These are phyloP conservation scores for Loripinus fragilis DNA, from an alignment of 2,888 invertebrate genomes.

Conservation along the genomic window DNA sequence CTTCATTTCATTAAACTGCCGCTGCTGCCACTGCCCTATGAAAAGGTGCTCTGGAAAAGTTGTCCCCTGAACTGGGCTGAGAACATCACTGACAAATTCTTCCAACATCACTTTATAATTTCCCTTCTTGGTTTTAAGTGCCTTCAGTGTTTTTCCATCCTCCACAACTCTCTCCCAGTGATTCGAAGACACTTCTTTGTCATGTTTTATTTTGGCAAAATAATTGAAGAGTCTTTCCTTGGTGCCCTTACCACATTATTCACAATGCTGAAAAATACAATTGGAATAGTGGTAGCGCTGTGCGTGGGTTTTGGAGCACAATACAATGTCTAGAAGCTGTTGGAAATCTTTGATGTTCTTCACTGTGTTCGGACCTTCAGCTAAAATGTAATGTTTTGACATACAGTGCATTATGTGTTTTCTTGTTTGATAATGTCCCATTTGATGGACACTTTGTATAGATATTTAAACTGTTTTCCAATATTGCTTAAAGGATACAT, in stretches of 20 bases:
- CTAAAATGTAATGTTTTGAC: too few species aligned
- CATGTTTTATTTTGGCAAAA: not conserved
- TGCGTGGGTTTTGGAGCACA: too few species aligned
- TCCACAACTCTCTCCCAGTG: constrained; percentile 50
- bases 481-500: too few species aligned
- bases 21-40: constrained; percentile 51
- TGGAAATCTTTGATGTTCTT: too few species aligned
- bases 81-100: constrained; percentile 44
- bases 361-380: too few species aligned
- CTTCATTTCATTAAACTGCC: constrained; percentile 45
- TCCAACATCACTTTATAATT: constrained; percentile 38
- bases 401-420: too few species aligned
- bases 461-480: too few species aligned
- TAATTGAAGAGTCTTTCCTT: constrained; percentile 2
- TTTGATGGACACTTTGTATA: too few species aligned
- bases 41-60: constrained; percentile 49
- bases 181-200: constrained; percentile 35
- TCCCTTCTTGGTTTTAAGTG: constrained; percentile 31
- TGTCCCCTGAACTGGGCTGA: constrained; percentile 36
- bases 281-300: constrained; percentile 33
- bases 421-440: too few species aligned
- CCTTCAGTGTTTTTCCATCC: constrained; percentile 47
- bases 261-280: constrained; percentile 41
- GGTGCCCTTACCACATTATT: constrained; percentile 36
- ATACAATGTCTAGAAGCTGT: too few species aligned